Evolutionary conservation across 1,140 invertebrate genomes (phyloP).

Genomic region (Artemia franciscana): DNA sequence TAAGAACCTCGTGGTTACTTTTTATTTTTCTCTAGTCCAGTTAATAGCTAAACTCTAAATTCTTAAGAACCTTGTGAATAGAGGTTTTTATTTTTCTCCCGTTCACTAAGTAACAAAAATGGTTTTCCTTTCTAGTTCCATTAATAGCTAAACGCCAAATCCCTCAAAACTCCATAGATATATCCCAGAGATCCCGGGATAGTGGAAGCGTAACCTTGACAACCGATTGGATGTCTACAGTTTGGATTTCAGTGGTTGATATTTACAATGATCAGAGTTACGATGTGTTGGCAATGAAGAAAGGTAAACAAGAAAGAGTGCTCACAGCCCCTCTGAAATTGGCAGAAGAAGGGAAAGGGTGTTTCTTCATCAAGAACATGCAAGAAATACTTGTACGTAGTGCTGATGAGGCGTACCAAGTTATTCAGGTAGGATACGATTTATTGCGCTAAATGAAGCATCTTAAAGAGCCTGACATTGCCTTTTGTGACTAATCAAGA

Average conservation of each 20-base stretch:
- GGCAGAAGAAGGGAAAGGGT: slow-evolving; percentile 32
- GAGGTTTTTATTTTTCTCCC: too few relatives aligned
- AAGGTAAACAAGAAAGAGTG: slow-evolving; percentile 16
- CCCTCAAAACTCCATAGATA: neutral
- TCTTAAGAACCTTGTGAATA: too few relatives aligned
- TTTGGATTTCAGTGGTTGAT: slow-evolving; percentile 77
- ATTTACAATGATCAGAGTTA: slow-evolving; percentile 81
- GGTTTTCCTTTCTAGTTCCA: neutral
- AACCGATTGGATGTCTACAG: slow-evolving; percentile 16
- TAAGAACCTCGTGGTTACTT: too few relatives aligned
- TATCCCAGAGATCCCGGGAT: neutral
- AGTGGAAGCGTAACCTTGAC: neutral
- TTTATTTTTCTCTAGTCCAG: too few relatives aligned
- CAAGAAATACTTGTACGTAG: slow-evolving; percentile 44
- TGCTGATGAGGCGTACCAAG: slow-evolving; percentile 50
- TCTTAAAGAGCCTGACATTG: too few relatives aligned
- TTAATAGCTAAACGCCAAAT: neutral
- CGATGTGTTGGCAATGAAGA: slow-evolving; percentile 35
- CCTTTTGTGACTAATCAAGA: too few relatives aligned
- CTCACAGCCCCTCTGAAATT: slow-evolving; percentile 29
- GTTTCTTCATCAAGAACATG: slow-evolving; percentile 48
- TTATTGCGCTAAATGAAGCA: too few relatives aligned
- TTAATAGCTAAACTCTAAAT: too few relatives aligned
- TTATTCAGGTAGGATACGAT: slow-evolving; percentile 19
- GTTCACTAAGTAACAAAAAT: too few relatives aligned